Evolutionary conservation across 2,113 vertebrate genomes (phyloP).

Genomic region (Alectura lathami): DNA sequence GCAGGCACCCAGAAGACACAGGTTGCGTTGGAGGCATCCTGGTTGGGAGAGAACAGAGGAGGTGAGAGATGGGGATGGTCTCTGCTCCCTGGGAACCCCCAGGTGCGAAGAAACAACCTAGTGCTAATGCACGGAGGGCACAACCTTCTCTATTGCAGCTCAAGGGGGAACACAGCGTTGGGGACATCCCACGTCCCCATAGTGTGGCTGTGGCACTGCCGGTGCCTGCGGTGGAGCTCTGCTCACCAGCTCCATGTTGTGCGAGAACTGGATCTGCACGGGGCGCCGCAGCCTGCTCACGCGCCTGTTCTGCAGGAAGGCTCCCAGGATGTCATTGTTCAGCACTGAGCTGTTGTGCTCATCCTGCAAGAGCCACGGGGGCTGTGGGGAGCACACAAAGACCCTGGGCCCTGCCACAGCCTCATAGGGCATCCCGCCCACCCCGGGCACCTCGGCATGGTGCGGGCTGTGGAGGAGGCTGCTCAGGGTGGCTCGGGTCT

Average conservation of each 20-base stretch:
- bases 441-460: not conserved
- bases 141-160: not conserved
- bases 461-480: not conserved
- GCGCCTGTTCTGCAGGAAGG: not conserved
- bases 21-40: not conserved
- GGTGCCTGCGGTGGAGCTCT: rapidly evolving
- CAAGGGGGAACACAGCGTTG: not conserved
- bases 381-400: not conserved
- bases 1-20: not conserved
- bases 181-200: not conserved
- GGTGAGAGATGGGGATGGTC: not conserved
- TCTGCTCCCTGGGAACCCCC: not conserved
- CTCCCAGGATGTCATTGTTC: not conserved
- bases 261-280: not conserved
- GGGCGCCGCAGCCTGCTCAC: not conserved
- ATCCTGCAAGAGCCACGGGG: not conserved
- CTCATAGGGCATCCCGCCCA: not conserved
- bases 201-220: not conserved
- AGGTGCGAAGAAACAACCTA: not conserved
- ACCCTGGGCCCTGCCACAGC: not conserved
- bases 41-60: not conserved
- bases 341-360: not conserved
- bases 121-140: not conserved
- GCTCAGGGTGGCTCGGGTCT: not conserved
- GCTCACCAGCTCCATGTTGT: not conserved